Conservation (phyloP, 2,888 invertebrate species). For the Epinotia demarniana region DNA sequence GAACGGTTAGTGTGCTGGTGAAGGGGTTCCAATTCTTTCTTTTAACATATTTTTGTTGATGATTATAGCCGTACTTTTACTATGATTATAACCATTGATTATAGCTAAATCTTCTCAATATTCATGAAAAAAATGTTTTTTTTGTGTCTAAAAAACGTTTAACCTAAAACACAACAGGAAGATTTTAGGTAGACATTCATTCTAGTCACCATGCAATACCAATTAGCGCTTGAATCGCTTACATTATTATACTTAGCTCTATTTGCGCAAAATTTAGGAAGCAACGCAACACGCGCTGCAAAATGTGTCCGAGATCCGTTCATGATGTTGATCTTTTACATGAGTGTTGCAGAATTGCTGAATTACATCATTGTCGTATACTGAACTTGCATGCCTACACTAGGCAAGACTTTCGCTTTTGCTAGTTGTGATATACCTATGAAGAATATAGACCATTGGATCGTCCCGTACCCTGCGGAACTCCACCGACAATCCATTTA, state of each 20-base stretch:
- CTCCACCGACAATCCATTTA: conserved; percentile 19
- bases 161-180: too few relatives aligned
- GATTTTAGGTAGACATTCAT: too few relatives aligned
- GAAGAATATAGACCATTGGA: neutral
- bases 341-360: neutral
- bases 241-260: too few relatives aligned
- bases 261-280: neutral
- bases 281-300: neutral
- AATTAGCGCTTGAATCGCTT: too few relatives aligned
- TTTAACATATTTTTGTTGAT: neutral
- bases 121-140: too few relatives aligned
- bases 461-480: conserved; percentile 12
- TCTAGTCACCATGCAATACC: too few relatives aligned
- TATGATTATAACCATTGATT: too few relatives aligned
- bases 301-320: neutral
- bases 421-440: neutral
- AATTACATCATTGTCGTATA: neutral
- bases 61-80: too few relatives aligned
- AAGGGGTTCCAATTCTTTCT: conserved; percentile 31
- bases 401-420: too few relatives aligned
- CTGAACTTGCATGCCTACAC: neutral
- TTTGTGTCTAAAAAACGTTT: too few relatives aligned
- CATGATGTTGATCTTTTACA: neutral
- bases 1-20: neutral
- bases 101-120: too few relatives aligned